Percentiles rank a stretch among this genome's conserved stretches.
Evolutionary conservation across 2,113 vertebrate species (phyloP).

Genomic region (Neodon shergylaensis): DNA sequence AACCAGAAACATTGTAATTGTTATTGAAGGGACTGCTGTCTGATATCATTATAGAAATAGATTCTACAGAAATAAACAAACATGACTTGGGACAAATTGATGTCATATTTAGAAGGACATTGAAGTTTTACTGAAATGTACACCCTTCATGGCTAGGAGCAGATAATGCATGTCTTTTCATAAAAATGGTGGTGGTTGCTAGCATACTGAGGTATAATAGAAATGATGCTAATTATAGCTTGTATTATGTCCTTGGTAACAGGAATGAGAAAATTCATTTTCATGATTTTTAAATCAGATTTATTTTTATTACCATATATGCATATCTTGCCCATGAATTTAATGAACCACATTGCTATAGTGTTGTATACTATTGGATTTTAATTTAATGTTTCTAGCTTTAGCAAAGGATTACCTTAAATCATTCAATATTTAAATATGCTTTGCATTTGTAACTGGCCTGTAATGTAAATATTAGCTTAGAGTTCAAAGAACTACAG

Average conservation of each 20-base stretch:
- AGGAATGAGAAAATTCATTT: not conserved
- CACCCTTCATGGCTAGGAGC: not conserved
- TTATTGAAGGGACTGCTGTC: not conserved
- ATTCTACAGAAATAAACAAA: not conserved
- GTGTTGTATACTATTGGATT: not conserved
- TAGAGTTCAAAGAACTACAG: constrained; percentile 50
- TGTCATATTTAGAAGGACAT: not conserved
- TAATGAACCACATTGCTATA: not conserved
- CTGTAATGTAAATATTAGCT: constrained; percentile 64
- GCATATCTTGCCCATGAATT: constrained; percentile 2
- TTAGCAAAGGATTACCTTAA: constrained; percentile 1
- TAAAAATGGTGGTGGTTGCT: not conserved
- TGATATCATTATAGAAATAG: not conserved
- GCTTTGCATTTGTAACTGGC: not conserved
- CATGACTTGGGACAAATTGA: not conserved
- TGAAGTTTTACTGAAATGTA: not conserved
- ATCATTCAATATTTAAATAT: constrained; percentile 12
- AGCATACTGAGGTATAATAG: not conserved
- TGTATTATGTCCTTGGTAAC: not conserved
- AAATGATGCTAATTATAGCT: not conserved
- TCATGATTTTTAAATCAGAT: not conserved
- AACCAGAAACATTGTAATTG: not conserved
- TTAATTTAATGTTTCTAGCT: constrained; percentile 61
- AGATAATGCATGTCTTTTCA: not conserved
- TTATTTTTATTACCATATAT: constrained; percentile 20